phyloP scores from a whole-genome alignment of 2,888 invertebrate species.

The Galerucella pusilla region DNA sequence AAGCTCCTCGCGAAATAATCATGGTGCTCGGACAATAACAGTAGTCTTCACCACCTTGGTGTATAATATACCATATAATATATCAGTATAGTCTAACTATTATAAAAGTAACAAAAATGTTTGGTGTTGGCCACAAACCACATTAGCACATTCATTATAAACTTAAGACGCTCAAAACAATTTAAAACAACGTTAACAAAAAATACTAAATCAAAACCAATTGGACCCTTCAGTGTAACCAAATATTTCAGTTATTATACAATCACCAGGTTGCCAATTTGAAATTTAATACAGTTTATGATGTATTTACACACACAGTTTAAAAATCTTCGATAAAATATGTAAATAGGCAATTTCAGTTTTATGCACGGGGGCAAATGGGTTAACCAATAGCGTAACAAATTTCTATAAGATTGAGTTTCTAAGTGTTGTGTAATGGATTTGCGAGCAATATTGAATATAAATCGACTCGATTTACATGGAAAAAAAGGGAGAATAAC shows the following conservation, averaged over 20 bases:
- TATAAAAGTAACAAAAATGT: too few relatives aligned
- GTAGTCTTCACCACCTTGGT: too few relatives aligned
- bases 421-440: conserved; percentile 44
- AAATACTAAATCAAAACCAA: too few relatives aligned
- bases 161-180: too few relatives aligned
- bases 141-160: too few relatives aligned
- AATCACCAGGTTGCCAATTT: not conserved
- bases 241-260: not conserved
- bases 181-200: too few relatives aligned
- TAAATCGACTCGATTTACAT: conserved; percentile 51
- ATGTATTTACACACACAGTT: not conserved
- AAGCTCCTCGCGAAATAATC: too few relatives aligned
- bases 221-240: too few relatives aligned
- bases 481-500: conserved; percentile 15
- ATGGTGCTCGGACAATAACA: too few relatives aligned
- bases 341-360: conserved; percentile 27
- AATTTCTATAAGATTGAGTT: conserved; percentile 36
- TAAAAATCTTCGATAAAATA: conserved; percentile 3
- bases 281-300: conserved; percentile 2
- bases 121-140: too few relatives aligned
- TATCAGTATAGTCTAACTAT: too few relatives aligned
- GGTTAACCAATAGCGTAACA: conserved; percentile 23
- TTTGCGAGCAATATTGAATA: conserved; percentile 48
- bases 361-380: conserved; percentile 10
- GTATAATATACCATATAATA: too few relatives aligned